These are phyloP conservation scores for Anolis apletophallus DNA, from an alignment of 2,797 vertebrate genomes.

Conservation along the genomic window DNA sequence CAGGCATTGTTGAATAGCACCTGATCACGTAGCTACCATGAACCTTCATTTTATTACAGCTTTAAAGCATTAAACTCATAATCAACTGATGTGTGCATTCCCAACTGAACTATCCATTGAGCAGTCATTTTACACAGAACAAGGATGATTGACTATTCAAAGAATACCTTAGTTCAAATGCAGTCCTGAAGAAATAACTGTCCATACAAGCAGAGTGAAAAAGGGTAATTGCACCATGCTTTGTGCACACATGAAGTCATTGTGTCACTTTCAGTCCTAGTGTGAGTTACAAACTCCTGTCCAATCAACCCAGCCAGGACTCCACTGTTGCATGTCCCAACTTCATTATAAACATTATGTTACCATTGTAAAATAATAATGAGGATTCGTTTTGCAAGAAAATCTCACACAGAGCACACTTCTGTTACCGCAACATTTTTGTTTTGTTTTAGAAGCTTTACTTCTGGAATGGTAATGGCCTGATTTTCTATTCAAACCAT, in stretches of 20 bases:
- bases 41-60: neutral
- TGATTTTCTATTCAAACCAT: slow-evolving; percentile 17
- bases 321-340: neutral
- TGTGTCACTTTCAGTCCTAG: neutral
- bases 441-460: slow-evolving; percentile 7
- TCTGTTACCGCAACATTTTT: slow-evolving; percentile 17
- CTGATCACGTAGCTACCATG: no score
- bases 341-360: neutral
- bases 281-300: neutral
- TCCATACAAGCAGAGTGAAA: no score
- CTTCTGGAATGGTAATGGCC: slow-evolving; percentile 5
- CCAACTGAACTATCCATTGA: neutral
- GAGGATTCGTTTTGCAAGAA: slow-evolving; percentile 24
- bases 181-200: neutral
- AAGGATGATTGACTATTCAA: neutral
- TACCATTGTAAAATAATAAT: slow-evolving; percentile 21
- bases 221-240: neutral
- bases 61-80: neutral
- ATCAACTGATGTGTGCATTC: neutral
- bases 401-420: neutral
- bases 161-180: neutral
- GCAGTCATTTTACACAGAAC: neutral
- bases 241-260: neutral
- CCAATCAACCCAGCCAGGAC: neutral
- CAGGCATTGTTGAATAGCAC: neutral